Conservation (phyloP, 2,797 vertebrate species). For the Hybognathus amarus region DNA sequence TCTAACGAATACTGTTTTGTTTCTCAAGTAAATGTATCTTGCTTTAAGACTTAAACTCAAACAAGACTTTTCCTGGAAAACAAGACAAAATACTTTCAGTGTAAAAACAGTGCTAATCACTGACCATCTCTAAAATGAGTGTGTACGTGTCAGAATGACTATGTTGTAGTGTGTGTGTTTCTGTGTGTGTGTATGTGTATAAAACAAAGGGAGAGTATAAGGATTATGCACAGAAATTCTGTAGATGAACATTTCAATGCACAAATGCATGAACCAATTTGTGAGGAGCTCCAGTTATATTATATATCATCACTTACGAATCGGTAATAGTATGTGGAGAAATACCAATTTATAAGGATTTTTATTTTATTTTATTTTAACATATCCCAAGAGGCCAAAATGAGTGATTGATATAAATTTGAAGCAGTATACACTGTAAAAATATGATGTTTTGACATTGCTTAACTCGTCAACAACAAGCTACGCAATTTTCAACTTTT, state of each 20-base stretch:
- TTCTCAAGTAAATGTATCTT: neutral
- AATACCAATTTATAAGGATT: slow-evolving; percentile 67
- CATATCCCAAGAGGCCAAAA: slow-evolving; percentile 55
- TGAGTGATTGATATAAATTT: slow-evolving; percentile 72
- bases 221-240: slow-evolving; percentile 78
- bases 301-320: slow-evolving; percentile 74
- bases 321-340: slow-evolving; percentile 80
- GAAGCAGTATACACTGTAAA: slow-evolving; percentile 67
- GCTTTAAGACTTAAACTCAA: too few relatives aligned
- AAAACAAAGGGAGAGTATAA: slow-evolving; percentile 53
- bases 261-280: slow-evolving; percentile 79
- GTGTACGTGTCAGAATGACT: slow-evolving; percentile 22
- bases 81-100: slow-evolving; percentile 13
- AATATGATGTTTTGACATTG: too few relatives aligned
- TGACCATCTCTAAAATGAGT: slow-evolving; percentile 71
- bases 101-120: slow-evolving; percentile 42
- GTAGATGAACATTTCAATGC: slow-evolving; percentile 79
- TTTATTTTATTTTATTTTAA: slow-evolving; percentile 63
- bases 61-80: slow-evolving; percentile 4
- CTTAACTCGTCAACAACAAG: too few relatives aligned
- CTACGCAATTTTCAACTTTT: too few relatives aligned
- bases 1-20: neutral
- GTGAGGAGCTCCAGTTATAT: slow-evolving; percentile 67
- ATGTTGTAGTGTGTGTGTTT: slow-evolving; percentile 58
- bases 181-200: slow-evolving; percentile 46